Evolutionary conservation across 2,797 vertebrate species (phyloP).

Genomic region (Synanceia verrucosa): DNA sequence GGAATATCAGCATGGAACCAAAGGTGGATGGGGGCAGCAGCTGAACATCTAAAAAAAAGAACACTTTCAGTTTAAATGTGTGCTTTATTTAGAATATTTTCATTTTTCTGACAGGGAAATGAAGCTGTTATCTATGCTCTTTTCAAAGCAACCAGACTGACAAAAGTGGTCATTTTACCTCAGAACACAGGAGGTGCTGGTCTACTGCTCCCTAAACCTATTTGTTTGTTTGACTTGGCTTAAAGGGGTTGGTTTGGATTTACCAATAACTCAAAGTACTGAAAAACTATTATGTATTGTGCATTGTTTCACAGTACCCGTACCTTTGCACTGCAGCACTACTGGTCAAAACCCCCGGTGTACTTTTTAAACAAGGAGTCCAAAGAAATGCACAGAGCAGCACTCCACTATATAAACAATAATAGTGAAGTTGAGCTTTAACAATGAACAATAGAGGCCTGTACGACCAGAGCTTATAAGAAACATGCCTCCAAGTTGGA

Average conservation of each 20-base stretch:
- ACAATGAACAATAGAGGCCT: constrained; percentile 49
- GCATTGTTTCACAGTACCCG: background rate
- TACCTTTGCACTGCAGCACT: background rate
- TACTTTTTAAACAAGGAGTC: constrained; percentile 21
- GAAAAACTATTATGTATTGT: too few relatives aligned
- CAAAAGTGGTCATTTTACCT: too few relatives aligned
- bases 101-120: too few relatives aligned
- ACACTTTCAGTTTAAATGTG: too few relatives aligned
- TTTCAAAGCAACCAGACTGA: too few relatives aligned
- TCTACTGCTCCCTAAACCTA: too few relatives aligned
- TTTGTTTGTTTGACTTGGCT: too few relatives aligned
- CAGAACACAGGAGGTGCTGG: too few relatives aligned
- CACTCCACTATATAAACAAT: background rate
- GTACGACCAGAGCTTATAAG: background rate
- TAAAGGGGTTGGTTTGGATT: too few relatives aligned
- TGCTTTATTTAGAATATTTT: too few relatives aligned
- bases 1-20: background rate
- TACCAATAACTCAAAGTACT: too few relatives aligned
- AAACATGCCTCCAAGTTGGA: constrained; percentile 4
- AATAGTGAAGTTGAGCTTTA: constrained; percentile 12
- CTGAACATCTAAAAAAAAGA: background rate
- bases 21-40: background rate
- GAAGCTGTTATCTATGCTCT: too few relatives aligned
- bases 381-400: constrained; percentile 22
- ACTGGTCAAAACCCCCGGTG: constrained; percentile 3